phyloP scores from a whole-genome alignment of 2,888 invertebrate genomes.

The Capitulum mitella region DNA sequence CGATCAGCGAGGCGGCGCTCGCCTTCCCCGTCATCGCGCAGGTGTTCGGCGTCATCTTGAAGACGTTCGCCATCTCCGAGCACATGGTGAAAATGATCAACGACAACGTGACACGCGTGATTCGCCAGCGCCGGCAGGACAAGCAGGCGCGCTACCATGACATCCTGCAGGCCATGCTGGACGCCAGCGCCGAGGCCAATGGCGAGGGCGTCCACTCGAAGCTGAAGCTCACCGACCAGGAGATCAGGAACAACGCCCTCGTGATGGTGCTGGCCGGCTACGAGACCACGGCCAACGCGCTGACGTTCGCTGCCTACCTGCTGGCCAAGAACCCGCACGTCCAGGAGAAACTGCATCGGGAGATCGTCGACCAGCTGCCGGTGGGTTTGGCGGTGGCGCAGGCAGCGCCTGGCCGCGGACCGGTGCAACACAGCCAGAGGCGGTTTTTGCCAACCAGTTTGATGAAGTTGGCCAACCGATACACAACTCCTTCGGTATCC shows the following conservation, averaged over 20 bases:
- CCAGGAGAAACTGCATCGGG: conserved; percentile 35
- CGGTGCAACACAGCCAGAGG: too few relatives aligned
- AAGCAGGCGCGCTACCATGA: conserved; percentile 38
- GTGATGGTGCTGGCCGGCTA: conserved; percentile 50
- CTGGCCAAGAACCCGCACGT: conserved; percentile 36
- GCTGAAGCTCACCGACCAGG: conserved; percentile 39
- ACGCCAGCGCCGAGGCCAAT: conserved; percentile 25
- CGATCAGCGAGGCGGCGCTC: conserved; percentile 38
- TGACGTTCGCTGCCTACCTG: conserved; percentile 43
- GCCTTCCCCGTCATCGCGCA: conserved; percentile 39
- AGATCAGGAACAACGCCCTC: conserved; percentile 45
- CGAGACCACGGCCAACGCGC: conserved; percentile 49
- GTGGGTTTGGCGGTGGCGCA: not conserved
- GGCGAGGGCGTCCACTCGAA: not conserved
- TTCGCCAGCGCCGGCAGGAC: conserved; percentile 37
- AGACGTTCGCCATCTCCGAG: conserved; percentile 39
- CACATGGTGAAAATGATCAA: conserved; percentile 41
- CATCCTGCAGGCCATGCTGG: conserved; percentile 41
- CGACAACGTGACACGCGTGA: conserved; percentile 39
- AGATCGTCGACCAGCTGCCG: conserved; percentile 29
- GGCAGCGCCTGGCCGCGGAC: too few relatives aligned
- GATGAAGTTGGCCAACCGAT: too few relatives aligned
- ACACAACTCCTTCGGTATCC: too few relatives aligned
- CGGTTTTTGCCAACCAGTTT: too few relatives aligned
- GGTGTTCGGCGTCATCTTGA: conserved; percentile 38